A percentile compares a stretch with the other conserved stretches of the same genome.
These are phyloP conservation scores for Cinclus mexicanus DNA, from an alignment of 2,113 vertebrate genomes.

Conservation along the genomic window DNA sequence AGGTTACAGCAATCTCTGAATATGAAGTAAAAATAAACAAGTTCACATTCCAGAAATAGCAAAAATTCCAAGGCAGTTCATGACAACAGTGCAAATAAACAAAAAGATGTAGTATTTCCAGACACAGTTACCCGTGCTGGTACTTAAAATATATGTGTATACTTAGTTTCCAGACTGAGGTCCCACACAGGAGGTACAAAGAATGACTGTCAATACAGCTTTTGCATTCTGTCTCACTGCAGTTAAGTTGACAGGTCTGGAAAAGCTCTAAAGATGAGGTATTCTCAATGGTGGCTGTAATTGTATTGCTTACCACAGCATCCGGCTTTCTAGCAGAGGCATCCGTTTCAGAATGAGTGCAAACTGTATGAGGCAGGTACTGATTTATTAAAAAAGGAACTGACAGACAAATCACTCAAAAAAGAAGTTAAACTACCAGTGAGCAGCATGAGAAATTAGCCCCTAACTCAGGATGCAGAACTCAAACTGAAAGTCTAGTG, in stretches of 20 bases:
- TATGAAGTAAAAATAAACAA: constrained; percentile 40
- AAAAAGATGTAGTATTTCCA: not conserved
- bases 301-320: not conserved
- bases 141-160: not conserved
- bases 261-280: not conserved
- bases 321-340: not conserved
- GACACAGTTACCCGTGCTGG: not conserved
- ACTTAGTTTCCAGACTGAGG: not conserved
- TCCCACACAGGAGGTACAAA: not conserved
- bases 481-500: not conserved
- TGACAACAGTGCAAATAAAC: not conserved
- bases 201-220: not conserved
- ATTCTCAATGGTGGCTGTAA: not conserved
- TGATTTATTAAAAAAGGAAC: not conserved
- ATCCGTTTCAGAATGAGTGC: not conserved
- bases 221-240: not conserved
- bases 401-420: not conserved
- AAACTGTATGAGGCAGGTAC: not conserved
- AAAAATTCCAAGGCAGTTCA: constrained; percentile 34
- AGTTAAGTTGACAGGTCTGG: not conserved
- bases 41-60: constrained; percentile 52
- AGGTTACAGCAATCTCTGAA: constrained; percentile 20
- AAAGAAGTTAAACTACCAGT: not conserved
- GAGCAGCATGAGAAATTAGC: not conserved
- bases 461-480: not conserved